Percentiles rank a stretch among this genome's conserved stretches.
phyloP scores from a whole-genome alignment of 2,797 vertebrate genomes.

The Pangasius mekongensis region DNA sequence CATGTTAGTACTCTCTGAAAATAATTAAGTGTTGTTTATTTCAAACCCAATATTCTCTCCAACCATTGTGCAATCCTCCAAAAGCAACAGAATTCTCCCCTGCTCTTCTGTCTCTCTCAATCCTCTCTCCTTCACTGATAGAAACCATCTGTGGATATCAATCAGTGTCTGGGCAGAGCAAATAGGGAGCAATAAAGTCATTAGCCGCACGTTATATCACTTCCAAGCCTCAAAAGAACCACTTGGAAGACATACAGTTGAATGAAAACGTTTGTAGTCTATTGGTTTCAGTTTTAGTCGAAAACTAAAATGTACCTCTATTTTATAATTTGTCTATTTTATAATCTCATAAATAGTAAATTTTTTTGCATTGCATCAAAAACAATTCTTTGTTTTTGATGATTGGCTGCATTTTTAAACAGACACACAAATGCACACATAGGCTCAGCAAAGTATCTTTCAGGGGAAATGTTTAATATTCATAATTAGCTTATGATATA shows the following conservation, averaged over 20 bases:
- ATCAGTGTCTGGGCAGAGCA: background rate
- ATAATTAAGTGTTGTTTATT: constrained; percentile 29
- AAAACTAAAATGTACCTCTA: background rate
- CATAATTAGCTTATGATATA: background rate
- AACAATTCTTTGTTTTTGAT: background rate
- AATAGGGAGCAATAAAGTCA: background rate
- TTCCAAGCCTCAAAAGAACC: background rate
- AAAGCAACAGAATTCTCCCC: background rate
- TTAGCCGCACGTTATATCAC: background rate
- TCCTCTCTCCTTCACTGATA: constrained; percentile 24
- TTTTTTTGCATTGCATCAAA: background rate
- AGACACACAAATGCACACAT: background rate
- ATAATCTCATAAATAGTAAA: background rate
- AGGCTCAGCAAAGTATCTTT: background rate
- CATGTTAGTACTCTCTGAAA: constrained; percentile 8
- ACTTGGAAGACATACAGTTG: too few species aligned
- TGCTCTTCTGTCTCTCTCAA: background rate
- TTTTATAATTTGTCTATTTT: background rate
- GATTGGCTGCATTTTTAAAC: too few species aligned
- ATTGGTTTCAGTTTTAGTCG: background rate
- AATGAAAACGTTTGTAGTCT: background rate
- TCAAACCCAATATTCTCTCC: constrained; percentile 14
- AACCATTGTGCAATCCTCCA: constrained; percentile 21
- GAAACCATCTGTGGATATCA: constrained; percentile 36
- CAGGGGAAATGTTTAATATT: background rate